Percentiles rank a stretch among this genome's conserved stretches.
phyloP scores from a whole-genome alignment of 2,113 vertebrate genomes.

The Numenius arquata region DNA sequence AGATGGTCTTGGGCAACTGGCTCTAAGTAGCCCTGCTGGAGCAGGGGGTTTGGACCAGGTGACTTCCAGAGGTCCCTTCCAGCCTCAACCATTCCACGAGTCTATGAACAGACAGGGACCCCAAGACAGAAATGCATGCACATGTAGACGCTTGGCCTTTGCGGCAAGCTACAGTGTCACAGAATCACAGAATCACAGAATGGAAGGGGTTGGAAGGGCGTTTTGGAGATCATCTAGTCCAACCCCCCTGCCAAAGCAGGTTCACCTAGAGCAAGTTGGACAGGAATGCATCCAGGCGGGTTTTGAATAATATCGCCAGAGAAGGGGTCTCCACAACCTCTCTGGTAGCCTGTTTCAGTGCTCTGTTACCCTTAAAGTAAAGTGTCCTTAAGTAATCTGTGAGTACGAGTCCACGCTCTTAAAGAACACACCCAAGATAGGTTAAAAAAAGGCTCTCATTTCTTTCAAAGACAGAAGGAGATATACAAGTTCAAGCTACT shows the following conservation, averaged over 20 bases:
- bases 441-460: neutral
- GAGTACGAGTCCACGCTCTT: neutral
- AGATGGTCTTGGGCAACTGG: no score
- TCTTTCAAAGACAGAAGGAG: neutral
- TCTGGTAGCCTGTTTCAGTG: no score
- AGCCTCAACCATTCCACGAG: neutral
- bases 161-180: neutral
- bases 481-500: neutral
- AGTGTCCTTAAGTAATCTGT: neutral
- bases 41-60: neutral
- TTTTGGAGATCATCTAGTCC: no score
- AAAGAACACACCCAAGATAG: neutral
- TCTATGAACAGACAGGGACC: neutral
- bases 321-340: no score
- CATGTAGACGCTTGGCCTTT: no score
- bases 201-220: no score
- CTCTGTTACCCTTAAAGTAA: neutral
- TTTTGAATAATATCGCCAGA: neutral
- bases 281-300: neutral
- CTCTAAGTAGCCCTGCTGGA: neutral
- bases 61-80: neutral
- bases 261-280: no score
- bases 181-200: no score
- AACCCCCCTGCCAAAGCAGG: no score
- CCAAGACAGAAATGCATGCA: neutral